Percentiles rank a stretch among this genome's conserved stretches.
These are phyloP conservation scores for Oxytorus armatus DNA, from an alignment of 2,888 invertebrate genomes.

Conservation along the genomic window DNA sequence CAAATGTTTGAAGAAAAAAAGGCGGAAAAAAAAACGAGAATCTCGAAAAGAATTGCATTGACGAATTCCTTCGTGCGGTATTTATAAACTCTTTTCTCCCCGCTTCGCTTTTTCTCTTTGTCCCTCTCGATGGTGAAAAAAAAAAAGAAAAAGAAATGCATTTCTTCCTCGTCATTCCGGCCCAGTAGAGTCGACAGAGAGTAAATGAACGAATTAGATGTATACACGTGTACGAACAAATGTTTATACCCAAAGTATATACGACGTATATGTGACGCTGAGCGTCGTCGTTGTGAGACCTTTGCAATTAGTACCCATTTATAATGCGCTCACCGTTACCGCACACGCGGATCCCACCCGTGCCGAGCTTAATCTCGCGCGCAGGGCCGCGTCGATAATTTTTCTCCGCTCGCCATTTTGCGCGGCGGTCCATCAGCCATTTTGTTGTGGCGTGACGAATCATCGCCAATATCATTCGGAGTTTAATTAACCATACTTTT, in stretches of 20 bases:
- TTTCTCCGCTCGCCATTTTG: not conserved
- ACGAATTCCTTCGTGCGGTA: constrained; percentile 35
- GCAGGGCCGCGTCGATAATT: constrained; percentile 34
- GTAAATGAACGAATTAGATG: constrained; percentile 58
- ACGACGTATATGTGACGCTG: not conserved
- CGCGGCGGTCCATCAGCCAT: not conserved
- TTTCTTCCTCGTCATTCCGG: constrained; percentile 39
- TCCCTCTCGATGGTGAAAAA: constrained; percentile 20
- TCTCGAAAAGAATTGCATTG: constrained; percentile 40
- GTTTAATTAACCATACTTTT: not conserved
- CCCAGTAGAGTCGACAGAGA: constrained; percentile 51
- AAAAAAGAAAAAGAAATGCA: too few species aligned
- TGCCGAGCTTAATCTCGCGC: constrained; percentile 17
- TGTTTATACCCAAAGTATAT: constrained; percentile 37
- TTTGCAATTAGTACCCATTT: constrained; percentile 82
- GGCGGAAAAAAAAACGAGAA: constrained; percentile 13
- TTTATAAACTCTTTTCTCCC: constrained; percentile 45
- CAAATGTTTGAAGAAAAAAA: constrained; percentile 31
- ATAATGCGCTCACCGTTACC: constrained; percentile 73
- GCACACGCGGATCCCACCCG: constrained; percentile 73
- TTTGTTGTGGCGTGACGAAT: not conserved
- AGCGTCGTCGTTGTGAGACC: constrained; percentile 73
- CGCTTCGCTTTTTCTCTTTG: constrained; percentile 23
- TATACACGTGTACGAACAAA: constrained; percentile 52
- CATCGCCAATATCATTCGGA: not conserved